phyloP scores from a whole-genome alignment of 2,797 vertebrate genomes.

The Lagocephalus sceleratus region DNA sequence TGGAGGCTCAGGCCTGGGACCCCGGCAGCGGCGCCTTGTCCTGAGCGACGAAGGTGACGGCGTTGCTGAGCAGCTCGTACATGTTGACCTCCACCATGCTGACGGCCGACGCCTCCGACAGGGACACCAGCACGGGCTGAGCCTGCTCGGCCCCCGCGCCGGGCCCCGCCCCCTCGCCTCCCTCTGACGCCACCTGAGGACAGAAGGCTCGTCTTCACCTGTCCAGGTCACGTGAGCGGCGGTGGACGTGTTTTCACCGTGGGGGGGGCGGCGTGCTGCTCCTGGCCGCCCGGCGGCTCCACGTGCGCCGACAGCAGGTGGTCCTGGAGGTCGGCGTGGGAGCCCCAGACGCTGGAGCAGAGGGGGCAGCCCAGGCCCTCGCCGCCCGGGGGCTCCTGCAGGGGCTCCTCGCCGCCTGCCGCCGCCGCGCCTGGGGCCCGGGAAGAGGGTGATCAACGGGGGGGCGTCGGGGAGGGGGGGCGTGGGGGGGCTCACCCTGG shows the following conservation, averaged over 20 bases:
- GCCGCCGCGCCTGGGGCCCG: conserved; percentile 41
- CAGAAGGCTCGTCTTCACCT: no score
- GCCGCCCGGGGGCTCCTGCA: conserved; percentile 78
- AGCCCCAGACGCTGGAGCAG: conserved; percentile 76
- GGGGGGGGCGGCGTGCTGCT: conserved; percentile 57
- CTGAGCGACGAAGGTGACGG: conserved; percentile 82
- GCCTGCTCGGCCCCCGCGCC: conserved; percentile 69
- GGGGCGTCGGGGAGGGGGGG: no score
- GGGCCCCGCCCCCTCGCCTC: conserved; percentile 49
- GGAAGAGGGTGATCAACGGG: no score
- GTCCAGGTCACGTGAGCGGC: no score
- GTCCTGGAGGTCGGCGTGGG: conserved; percentile 77
- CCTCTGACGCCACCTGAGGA: conserved; percentile 70
- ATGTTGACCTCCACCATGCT: conserved; percentile 82
- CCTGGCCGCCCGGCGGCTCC: conserved; percentile 41
- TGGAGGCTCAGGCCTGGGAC: no score
- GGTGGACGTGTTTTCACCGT: conserved; percentile 63
- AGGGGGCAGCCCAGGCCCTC: conserved; percentile 75
- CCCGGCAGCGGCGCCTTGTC: conserved; percentile 47
- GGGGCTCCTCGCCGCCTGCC: conserved; percentile 62
- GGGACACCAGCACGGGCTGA: conserved; percentile 79
- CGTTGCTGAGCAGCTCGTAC: conserved; percentile 82
- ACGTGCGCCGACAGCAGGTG: conserved; percentile 79
- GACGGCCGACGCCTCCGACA: conserved; percentile 70
- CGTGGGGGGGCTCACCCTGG: conserved; percentile 78